Evolutionary conservation across 2,797 vertebrate species (phyloP).

Genomic region (Lithobates pipiens): DNA sequence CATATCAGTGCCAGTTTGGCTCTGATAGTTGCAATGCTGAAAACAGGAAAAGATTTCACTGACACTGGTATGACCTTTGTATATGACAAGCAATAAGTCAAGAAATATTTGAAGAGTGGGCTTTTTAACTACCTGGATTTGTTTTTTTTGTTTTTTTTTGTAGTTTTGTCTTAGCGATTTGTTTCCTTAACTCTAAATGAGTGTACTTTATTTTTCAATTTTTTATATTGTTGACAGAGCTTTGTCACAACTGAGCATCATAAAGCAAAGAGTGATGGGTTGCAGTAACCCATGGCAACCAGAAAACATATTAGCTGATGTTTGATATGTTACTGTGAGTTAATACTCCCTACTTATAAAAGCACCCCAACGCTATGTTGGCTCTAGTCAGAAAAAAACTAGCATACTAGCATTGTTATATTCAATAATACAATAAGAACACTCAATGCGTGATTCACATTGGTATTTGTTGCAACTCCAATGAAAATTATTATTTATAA

Average conservation of each 20-base stretch:
- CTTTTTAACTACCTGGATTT: too few species aligned
- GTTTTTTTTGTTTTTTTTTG: background rate
- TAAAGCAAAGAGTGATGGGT: too few species aligned
- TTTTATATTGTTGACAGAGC: background rate
- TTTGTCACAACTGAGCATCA: background rate
- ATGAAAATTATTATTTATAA: background rate
- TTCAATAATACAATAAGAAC: too few species aligned
- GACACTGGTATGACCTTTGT: background rate
- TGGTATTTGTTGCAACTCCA: background rate
- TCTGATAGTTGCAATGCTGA: conserved; percentile 17
- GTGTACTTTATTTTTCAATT: background rate
- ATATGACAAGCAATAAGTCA: background rate
- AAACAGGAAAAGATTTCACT: background rate
- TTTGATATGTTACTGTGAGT: too few species aligned
- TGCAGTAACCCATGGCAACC: background rate
- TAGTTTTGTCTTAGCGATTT: background rate
- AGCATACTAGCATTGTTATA: too few species aligned
- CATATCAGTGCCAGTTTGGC: conserved; percentile 62
- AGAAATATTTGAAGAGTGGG: background rate
- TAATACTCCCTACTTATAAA: too few species aligned
- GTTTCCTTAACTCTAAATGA: too few species aligned
- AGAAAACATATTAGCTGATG: background rate
- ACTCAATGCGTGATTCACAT: background rate
- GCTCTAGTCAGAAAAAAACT: too few species aligned
- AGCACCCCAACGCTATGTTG: too few species aligned